Evolutionary conservation across 2,888 invertebrate species (phyloP), one percentile per base, ranked within the genome.

Genomic region (Parascotia fuliginaria): DNA sequence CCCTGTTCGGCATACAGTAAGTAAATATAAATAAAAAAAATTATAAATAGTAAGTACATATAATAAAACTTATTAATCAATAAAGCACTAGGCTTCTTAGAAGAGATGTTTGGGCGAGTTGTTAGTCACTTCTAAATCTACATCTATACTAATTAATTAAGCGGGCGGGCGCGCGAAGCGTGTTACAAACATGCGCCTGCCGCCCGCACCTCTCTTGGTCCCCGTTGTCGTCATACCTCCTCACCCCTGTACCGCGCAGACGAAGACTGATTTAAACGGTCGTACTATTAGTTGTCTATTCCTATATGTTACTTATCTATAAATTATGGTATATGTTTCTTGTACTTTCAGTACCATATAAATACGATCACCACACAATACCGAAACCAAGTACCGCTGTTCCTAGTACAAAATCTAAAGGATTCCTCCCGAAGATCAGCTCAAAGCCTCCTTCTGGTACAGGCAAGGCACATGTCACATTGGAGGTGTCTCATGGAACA

Each of bases 1-100:
- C 98, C 98, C 1, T 97, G 97, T 82, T 96, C 96, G 29, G 96
- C 97, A 31, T 97, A 97, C 83, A 94, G 97, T 97, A 92, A 95
- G 96, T 95, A 24, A 4, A 7, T 24, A 1, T 95, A 24, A 4
- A 7, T 24, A 1, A 24, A 7, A 7, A 24, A 24, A 6, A 7
- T 24, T 6, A 24, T 24, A 19, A 19, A 1, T 24, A 24, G 6
- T 24, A 19, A 3, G 19, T 19, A 19, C n/a, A n/a, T n/a, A n/a
- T n/a, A n/a, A n/a, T n/a, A n/a, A n/a, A n/a, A n/a, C n/a, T n/a
- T n/a, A n/a, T n/a, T n/a, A n/a, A n/a, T n/a, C n/a, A n/a, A n/a
- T n/a, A n/a, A n/a, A n/a, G n/a, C n/a, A n/a, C n/a, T n/a, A n/a
- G n/a, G n/a, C n/a, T n/a, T n/a, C n/a, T n/a, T n/a, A n/a, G n/a